Base-by-base conservation (phyloP, 1,140 invertebrate species). In the Sycophila sp. region DNA sequence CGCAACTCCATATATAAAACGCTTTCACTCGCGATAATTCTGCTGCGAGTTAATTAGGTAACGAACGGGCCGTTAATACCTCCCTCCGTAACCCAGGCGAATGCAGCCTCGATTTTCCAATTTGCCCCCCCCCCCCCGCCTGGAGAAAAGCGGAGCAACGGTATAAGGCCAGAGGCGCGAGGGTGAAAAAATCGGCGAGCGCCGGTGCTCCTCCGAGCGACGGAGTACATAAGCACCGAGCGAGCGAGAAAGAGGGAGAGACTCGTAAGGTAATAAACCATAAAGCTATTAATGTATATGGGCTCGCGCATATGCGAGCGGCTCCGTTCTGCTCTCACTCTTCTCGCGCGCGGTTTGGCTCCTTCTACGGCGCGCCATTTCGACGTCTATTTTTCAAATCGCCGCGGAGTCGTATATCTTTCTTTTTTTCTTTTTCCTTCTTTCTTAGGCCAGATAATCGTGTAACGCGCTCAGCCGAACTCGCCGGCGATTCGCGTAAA, bases 281-380 rank as follows among this genome's bases (percentile, higher is more conserved):
- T 80, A 80, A 81, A 81, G 78, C 78, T 83, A 82, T 82, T 82
- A 83, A 83, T 82, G 79, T 80, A 78, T 55, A 38, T 28, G 13
- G 24, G 11, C 55, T 10, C 30, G n/a, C 53, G n/a, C 38, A 22
- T 11, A 40, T 40, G 11, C 13, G 13, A 5, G 11, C 0, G 11
- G 13, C n/a, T 40, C 38, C 36, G 11, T n/a, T 40, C 38, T 11
- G 3, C n/a, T 15, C 11, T 40, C n/a, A 40, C 13, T 40, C 38
- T n/a, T n/a, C 10, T 40, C 38, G 8, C 11, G n/a, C 11, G 5
- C 8, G 13, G 8, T n/a, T n/a, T n/a, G 38, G 38, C 38, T 40
- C n/a, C n/a, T 49, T 49, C 45, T 49, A 49, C 45, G 45, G 17
- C 17, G 5, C 15, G n/a, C 17, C 17, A 2, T 2, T 10, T 22